Evolutionary conservation across 2,797 vertebrate genomes (phyloP).

Genomic region (Picus viridis): DNA sequence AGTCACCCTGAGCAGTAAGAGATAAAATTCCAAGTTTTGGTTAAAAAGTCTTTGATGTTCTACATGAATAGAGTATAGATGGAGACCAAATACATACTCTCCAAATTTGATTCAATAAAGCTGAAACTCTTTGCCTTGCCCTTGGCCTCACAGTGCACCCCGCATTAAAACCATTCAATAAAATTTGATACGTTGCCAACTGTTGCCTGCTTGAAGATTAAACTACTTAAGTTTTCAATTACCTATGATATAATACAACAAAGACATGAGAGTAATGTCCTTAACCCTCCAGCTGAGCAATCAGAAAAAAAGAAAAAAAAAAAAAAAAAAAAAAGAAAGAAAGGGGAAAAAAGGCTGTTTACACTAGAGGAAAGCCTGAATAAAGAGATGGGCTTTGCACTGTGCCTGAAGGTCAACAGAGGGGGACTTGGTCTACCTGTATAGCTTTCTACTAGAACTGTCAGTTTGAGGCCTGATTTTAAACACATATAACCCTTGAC

Average conservation of each 20-base stretch:
- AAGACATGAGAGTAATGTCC: conserved; percentile 3
- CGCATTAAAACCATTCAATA: conserved; percentile 59
- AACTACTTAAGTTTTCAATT: conserved; percentile 62
- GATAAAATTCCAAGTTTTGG: conserved; percentile 26
- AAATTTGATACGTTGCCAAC: conserved; percentile 51
- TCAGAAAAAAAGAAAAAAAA: background rate
- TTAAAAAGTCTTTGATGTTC: conserved; percentile 38
- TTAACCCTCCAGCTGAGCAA: conserved; percentile 29
- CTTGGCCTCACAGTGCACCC: conserved; percentile 13
- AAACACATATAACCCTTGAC: background rate
- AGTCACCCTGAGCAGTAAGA: background rate
- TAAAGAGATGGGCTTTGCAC: background rate
- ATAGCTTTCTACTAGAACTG: background rate
- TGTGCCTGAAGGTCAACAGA: background rate
- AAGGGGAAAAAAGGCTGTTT: background rate
- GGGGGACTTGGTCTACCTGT: background rate
- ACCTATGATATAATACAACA: conserved; percentile 48
- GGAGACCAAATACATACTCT: conserved; percentile 26
- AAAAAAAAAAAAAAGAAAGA: background rate
- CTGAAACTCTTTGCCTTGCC: background rate
- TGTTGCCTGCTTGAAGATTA: conserved; percentile 49
- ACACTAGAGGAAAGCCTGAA: background rate
- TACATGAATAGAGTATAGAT: background rate
- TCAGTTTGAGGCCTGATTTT: background rate
- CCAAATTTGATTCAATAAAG: conserved; percentile 50